Evolutionary conservation across 2,888 invertebrate species (phyloP), one percentile per base, ranked within the genome.

Genomic region (Geophilus truncorum): DNA sequence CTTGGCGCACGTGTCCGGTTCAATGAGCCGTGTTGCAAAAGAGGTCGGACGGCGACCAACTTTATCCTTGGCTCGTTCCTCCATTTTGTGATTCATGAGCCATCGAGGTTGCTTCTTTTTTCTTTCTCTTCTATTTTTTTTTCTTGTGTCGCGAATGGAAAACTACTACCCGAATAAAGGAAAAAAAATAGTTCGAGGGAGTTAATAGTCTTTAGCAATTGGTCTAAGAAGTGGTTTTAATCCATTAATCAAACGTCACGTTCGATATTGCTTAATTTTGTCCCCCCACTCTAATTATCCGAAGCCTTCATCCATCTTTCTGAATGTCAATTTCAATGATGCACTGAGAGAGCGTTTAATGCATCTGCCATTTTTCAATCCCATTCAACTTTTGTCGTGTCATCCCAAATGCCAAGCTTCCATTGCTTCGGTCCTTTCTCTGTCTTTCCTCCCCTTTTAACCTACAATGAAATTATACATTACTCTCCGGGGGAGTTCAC

Each of bases 21-120:
- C 62, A 62, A 62, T 62, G 62, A 28, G 62, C 62, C 62, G 15
- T 62, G 62, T 25, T 25, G 23, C 25, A 28, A 28, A 28, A 62
- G 28, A 28, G 62, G 62, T 25, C 62, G 62, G 25, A 62, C 62
- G 62, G 10, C 23, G 62, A 45, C 45, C 62, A 23, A 62, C 28
- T 62, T 28, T 62, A 28, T 62, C 62, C n/a, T 45, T 15, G 34
- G 57, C 18, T 57, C 25, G 62, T 62, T 23, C 62, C 28, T 62
- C 62, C 23, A 62, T 62, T 62, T 62, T 62, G 62, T 62, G 62
- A 62, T 62, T 62, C 62, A 62, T 62, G 62, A 62, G 62, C 25
- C 25, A 25, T 62, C 7, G 23, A 15, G 18, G 45, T 4, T 45
- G 5, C n/a, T n/a, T 12, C 15, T 45, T 45, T 45, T 12, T 45